Percentiles rank a stretch among this genome's conserved stretches.
Conservation (phyloP, 2,888 invertebrate species). For the Campopleginae sp. region DNA sequence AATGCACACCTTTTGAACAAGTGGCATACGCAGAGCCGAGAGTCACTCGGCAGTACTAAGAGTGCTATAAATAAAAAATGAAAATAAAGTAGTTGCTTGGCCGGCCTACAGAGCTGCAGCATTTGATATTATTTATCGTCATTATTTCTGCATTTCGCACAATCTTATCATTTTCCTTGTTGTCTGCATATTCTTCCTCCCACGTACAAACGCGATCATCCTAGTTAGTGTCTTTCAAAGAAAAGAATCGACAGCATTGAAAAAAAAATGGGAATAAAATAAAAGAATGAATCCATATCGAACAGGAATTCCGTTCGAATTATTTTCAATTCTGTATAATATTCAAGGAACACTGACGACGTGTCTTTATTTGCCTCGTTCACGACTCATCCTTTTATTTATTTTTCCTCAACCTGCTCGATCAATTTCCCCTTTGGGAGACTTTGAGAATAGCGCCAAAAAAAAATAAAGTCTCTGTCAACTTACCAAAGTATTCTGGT, state of each 20-base stretch:
- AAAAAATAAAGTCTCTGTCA: neutral
- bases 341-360: neutral
- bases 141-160: neutral
- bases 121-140: slow-evolving; percentile 3
- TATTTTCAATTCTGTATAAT: neutral
- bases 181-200: slow-evolving; percentile 4
- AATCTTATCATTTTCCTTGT: slow-evolving; percentile 8
- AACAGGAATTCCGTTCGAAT: neutral
- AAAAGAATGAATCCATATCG: neutral
- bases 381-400: neutral
- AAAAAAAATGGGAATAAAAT: neutral
- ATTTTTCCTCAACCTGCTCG: slow-evolving; percentile 1
- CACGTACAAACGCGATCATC: neutral
- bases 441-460: neutral
- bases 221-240: neutral
- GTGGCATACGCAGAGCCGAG: neutral
- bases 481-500: slow-evolving; percentile 90
- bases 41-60: slow-evolving; percentile 2
- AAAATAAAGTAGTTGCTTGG: slow-evolving; percentile 57
- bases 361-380: neutral
- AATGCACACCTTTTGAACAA: neutral
- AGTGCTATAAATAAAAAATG: slow-evolving; percentile 65
- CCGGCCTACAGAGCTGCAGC: slow-evolving; percentile 44
- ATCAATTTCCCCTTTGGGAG: neutral
- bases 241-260: neutral